Base-by-base conservation (phyloP, 2,113 vertebrate genomes). In the Lota lota region DNA sequence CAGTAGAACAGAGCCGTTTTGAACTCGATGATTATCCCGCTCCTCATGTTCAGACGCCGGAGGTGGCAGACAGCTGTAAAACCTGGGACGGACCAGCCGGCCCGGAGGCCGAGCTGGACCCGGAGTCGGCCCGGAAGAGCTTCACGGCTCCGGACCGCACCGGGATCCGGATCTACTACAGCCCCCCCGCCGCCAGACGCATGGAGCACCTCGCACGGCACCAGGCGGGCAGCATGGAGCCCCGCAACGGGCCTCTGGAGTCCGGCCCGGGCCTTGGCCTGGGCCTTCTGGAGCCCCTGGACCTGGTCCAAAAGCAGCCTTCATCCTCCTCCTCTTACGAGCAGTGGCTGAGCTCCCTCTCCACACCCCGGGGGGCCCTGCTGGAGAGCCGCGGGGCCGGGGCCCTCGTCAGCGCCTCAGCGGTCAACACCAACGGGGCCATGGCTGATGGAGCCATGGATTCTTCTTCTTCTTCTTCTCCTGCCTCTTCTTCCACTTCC, bases 141-240 rank as follows among this genome's bases (percentile, higher is more conserved):
- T 93, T 94, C 87, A 99, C 97, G 0, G 96, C 97, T 0, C 97
- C 97, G 0, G 97, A 98, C 85, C 95, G 95, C 85, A 98, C 96
- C 0, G 95, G 97, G 67, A 98, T 99, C 76, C 92, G 97, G 1
- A 98, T 99, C 78, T 99, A 99, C 88, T 99, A 98, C 76, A 99
- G 97, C 76, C 97, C 97, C 0, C 97, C 96, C 0, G 91, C 96
- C 18, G 91, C 93, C 24, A 92, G 97, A 70, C 95, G 89, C 83
- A 90, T 0, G 88, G 94, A 65, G 87, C 93, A 79, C 86, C 90
- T 0, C 75, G 93, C 59, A 75, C 86, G 71, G 53, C 63, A 40
- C 72, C 80, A 81, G 75, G 73, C 80, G 63, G 47, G 15, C 18
- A 47, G 73, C 73, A 51, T 21, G 56, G 73, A 58, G 15, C 50